These are phyloP conservation scores for Hemicordylus capensis DNA, from an alignment of 2,113 vertebrate species.

Conservation along the genomic window DNA sequence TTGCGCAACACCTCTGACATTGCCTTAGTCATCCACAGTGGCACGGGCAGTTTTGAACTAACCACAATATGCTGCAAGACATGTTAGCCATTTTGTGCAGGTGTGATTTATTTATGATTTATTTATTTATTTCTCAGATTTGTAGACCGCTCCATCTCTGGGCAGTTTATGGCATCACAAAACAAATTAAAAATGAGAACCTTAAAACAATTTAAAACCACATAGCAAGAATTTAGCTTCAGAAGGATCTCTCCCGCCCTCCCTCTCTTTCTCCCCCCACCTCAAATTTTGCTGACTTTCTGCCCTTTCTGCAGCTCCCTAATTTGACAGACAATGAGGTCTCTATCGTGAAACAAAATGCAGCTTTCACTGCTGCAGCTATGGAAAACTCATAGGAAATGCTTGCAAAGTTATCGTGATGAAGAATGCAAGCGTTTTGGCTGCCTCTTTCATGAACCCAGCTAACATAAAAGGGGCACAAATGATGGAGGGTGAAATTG, in stretches of 20 bases:
- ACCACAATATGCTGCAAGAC: no score
- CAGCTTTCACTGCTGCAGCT: neutral
- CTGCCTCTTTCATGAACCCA: conserved; percentile 13
- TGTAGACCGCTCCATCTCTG: no score
- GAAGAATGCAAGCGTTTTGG: neutral
- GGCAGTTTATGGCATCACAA: no score
- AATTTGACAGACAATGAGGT: neutral
- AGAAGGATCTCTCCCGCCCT: neutral
- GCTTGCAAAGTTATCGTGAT: neutral
- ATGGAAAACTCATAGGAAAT: conserved; percentile 10
- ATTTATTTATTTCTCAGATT: no score
- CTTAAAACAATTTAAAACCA: no score
- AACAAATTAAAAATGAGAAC: no score
- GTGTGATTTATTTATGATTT: no score
- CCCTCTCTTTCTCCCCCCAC: neutral
- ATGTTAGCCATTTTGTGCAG: no score
- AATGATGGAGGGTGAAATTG: neutral
- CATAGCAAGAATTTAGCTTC: neutral
- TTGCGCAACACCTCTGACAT: no score
- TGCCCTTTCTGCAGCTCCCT: neutral
- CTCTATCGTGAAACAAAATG: neutral
- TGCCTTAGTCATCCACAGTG: no score
- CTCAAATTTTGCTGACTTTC: neutral
- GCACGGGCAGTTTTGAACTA: no score
- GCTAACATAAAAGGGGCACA: neutral